A percentile compares a stretch with the other conserved stretches of the same genome.
phyloP scores from a whole-genome alignment of 1,140 invertebrate genomes.

The Drosophila varians region DNA sequence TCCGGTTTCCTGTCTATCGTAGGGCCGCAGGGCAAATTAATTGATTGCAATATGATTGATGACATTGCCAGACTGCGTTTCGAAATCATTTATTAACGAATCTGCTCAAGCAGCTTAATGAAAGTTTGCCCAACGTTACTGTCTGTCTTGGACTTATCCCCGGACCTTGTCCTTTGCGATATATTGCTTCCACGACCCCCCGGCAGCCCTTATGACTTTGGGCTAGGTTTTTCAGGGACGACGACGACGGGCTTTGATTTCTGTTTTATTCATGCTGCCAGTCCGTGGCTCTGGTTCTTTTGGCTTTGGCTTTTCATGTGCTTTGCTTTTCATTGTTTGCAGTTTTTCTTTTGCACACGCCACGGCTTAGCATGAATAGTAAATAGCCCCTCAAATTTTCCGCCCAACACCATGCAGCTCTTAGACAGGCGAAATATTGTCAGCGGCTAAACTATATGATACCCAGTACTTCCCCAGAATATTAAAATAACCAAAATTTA shows the following conservation, averaged over 20 bases:
- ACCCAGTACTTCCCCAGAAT: not conserved
- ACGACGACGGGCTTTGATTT: slow-evolving; percentile 43
- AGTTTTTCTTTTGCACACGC: slow-evolving; percentile 72
- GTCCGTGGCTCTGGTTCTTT: slow-evolving; percentile 24
- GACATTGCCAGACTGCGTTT: slow-evolving; percentile 66
- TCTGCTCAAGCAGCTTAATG: slow-evolving; percentile 69
- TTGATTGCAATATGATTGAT: slow-evolving; percentile 79
- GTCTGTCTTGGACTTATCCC: not conserved
- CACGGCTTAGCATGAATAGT: slow-evolving; percentile 76
- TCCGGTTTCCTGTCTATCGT: slow-evolving; percentile 11
- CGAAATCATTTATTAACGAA: slow-evolving; percentile 72
- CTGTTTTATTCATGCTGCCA: slow-evolving; percentile 69
- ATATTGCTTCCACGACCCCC: not conserved
- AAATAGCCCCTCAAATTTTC: slow-evolving; percentile 53
- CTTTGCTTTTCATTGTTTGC: slow-evolving; percentile 69
- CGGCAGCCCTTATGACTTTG: slow-evolving; percentile 46
- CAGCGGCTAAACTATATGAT: not conserved
- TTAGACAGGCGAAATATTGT: slow-evolving; percentile 7
- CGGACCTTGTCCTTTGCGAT: not conserved
- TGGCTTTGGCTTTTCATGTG: slow-evolving; percentile 49
- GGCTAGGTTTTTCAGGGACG: slow-evolving; percentile 60
- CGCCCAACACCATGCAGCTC: not conserved
- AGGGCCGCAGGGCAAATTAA: slow-evolving; percentile 54
- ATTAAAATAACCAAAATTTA: no score
- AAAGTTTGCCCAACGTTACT: slow-evolving; percentile 55